Base-by-base conservation (phyloP, 1,140 invertebrate species). In the Habropoda laboriosa region DNA sequence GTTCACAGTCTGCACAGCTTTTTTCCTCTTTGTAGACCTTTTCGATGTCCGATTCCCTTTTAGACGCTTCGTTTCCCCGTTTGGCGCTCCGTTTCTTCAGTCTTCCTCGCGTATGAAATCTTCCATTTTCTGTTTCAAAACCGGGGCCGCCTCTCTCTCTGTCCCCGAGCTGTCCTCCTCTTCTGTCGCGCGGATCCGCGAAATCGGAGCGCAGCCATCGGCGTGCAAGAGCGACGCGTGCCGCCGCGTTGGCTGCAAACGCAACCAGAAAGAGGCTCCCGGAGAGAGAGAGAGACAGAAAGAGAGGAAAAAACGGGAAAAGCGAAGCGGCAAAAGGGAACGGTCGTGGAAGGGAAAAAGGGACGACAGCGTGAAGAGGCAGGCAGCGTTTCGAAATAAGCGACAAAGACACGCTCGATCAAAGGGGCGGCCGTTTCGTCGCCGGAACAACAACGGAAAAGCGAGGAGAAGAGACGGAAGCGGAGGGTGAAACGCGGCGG, bases 401-500 rank as follows among this genome's bases (percentile, higher is more conserved):
- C n/a, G 16, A 77, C 64, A 55, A 40, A 80, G 42, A 68, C 70
- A 51, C 49, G 32, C 55, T 76, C 67, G 60, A 57, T 57, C 73
- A 80, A 82, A 61, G 63, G 40, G 53, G 42, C 63, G 38, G 68
- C 55, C 49, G 53, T 57, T 45, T 35, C 40, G 49, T 60, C 55
- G 82, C 53, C 55, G 74, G 60, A 70, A 78, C 66, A 80, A 82
- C 81, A 75, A 80, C 4, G 21, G 5, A 79, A 66, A 30, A 42
- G 16, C 16, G 79, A 72, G 73, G 61, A 81, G 77, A 81, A 83
- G 78, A 86, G 83, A 63, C 78, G 80, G 79, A 81, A 77, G 40
- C 45, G n/a, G 55, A 35, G 24, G n/a, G 45, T n/a, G n/a, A 13
- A 35, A 45, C 27, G 40, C 38, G 47, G 42, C 16, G 38, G 71